These are phyloP conservation scores for Phalacrocorax brasilianus DNA, from an alignment of 2,113 vertebrate species.

Conservation along the genomic window DNA sequence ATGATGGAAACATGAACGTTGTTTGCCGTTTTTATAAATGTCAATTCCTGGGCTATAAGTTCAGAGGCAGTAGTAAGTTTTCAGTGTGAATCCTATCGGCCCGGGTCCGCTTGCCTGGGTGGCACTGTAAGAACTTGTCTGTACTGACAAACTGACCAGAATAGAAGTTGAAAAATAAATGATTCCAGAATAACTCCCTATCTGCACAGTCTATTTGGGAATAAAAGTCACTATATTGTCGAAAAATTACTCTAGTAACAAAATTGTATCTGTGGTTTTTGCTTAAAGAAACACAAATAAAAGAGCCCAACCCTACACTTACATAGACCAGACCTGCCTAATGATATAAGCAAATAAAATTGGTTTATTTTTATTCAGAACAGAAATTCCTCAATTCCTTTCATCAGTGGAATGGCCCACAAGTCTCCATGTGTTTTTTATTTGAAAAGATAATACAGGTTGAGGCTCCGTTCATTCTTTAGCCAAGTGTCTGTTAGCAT, in stretches of 20 bases:
- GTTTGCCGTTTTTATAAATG: not conserved
- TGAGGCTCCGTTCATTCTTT: not conserved
- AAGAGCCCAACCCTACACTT: not conserved
- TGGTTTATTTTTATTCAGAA: conserved; percentile 23
- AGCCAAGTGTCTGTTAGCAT: not conserved
- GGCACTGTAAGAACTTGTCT: not conserved
- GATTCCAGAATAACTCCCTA: not conserved
- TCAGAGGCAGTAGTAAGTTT: not conserved
- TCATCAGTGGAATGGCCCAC: not conserved
- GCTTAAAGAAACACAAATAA: not conserved
- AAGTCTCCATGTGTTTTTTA: not conserved
- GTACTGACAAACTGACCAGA: not conserved
- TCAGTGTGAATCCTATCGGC: not conserved
- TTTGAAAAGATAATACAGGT: not conserved
- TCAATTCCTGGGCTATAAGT: not conserved
- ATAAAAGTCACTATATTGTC: not conserved
- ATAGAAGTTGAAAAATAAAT: not conserved
- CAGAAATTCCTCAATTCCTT: conserved; percentile 1
- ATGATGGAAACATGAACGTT: not conserved
- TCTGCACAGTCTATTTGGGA: not conserved
- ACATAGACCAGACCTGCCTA: not conserved
- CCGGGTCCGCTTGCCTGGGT: not conserved
- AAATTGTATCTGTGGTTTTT: not conserved
- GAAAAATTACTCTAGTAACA: not conserved
- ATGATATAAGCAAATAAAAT: conserved; percentile 2